Evolutionary conservation across 2,113 vertebrate species (phyloP).

Genomic region (Platysteira castanea): DNA sequence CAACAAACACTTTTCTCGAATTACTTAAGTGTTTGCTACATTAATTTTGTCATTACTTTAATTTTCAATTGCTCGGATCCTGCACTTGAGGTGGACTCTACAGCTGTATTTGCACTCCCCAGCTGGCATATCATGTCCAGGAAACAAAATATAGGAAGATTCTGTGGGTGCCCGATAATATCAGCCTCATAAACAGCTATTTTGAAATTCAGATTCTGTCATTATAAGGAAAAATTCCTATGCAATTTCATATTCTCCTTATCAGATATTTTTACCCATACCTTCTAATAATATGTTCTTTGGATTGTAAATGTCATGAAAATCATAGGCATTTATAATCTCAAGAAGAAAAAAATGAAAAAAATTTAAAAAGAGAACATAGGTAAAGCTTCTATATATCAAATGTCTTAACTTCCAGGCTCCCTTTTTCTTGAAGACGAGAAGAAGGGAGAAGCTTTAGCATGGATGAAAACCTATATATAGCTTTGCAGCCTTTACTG

Average conservation of each 20-base stretch:
- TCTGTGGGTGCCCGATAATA: background rate
- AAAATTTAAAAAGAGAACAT: background rate
- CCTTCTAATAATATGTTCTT: background rate
- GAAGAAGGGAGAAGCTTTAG: background rate
- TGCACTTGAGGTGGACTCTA: background rate
- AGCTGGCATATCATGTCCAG: background rate
- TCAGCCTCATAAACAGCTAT: background rate
- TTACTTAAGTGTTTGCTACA: background rate
- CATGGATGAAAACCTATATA: background rate
- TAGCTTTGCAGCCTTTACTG: background rate
- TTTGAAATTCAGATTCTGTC: background rate
- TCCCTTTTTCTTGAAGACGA: background rate
- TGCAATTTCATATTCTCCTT: background rate
- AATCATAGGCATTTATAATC: background rate
- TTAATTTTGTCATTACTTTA: background rate
- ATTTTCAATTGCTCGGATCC: background rate
- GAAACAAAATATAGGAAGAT: background rate
- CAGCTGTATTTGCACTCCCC: background rate
- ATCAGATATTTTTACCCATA: background rate
- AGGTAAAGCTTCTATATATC: background rate
- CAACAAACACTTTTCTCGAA: background rate
- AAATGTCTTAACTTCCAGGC: background rate
- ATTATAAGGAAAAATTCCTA: background rate
- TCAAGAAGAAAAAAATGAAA: background rate
- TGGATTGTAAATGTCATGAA: background rate